Evolutionary conservation across 1,140 invertebrate species (phyloP), one percentile per base, ranked within the genome.

Genomic region (Aphaenogaster floridana): DNA sequence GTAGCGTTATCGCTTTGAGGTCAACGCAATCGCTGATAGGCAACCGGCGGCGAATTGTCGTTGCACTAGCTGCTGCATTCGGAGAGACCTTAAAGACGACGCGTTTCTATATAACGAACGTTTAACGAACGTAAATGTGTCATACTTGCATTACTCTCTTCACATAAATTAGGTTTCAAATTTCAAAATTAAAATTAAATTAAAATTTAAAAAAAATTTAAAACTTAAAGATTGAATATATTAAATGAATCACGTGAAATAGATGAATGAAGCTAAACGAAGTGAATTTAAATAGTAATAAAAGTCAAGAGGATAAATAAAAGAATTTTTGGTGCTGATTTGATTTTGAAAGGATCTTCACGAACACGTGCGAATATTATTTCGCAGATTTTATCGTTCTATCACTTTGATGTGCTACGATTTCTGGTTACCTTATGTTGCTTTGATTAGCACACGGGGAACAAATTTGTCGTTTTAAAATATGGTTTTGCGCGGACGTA

Each of bases 11-110:
- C 78, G 69, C 57, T 50, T 80, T 90, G 83, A 91, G 76, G 86
- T 90, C 90, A 91, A 88, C 89, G 89, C 63, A 86, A 90, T 88
- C 69, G 63, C 45, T 81, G 89, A 91, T 91, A 88, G 80, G 21
- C 79, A 88, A 79, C 59, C 69, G 61, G 45, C 48, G 81, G 34
- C 39, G 83, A 83, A 74, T 84, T 39, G 54, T 86, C 68, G 71
- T 59, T 63, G 77, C n/a, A 59, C 39, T 74, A 78, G 61, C 77
- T 57, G 64, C 21, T 50, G 71, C 45, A 74, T 34, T 74, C 5
- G 9, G 39, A 79, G 69, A 89, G 88, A 88, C 77, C 85, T 90
- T 88, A 91, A 74, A 74, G 68, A 61, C 17, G 42, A 81, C 39
- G 48, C n/a, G 39, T 57, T 69, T 39, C 39, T 15, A 52, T n/a